A percentile compares a stretch with the other conserved stretches of the same genome.
Conservation (phyloP, 2,888 invertebrate species). For the Epirrhoe alternata region DNA sequence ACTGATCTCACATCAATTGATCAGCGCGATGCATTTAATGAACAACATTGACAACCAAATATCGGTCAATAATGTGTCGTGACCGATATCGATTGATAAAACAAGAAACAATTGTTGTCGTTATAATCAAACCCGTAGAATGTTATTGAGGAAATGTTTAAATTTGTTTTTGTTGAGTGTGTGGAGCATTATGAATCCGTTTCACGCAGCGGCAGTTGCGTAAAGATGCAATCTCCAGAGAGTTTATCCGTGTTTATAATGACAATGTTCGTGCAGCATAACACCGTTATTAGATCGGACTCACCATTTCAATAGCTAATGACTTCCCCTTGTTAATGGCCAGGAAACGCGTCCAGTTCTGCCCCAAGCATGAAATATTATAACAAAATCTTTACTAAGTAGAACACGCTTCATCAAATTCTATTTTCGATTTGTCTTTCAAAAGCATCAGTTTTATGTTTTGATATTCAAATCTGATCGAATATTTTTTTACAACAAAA, state of each 20-base stretch:
- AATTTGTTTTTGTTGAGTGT: slow-evolving; percentile 46
- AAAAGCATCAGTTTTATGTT: background rate
- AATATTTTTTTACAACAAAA: background rate
- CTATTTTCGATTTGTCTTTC: background rate
- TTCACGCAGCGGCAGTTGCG: slow-evolving; percentile 59
- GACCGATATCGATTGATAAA: slow-evolving; percentile 35
- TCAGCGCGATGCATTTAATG: background rate
- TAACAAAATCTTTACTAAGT: slow-evolving; percentile 37
- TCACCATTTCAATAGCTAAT: slow-evolving; percentile 71
- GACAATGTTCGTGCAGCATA: slow-evolving; percentile 63
- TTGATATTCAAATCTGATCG: background rate
- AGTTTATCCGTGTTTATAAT: slow-evolving; percentile 67
- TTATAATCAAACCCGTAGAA: slow-evolving; percentile 29
- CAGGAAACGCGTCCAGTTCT: slow-evolving; percentile 70
- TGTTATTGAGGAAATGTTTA: slow-evolving; percentile 42
- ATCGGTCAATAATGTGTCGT: slow-evolving; percentile 31
- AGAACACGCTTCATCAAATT: slow-evolving; percentile 13
- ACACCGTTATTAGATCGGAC: slow-evolving; percentile 72
- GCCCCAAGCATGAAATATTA: slow-evolving; percentile 45
- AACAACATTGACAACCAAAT: slow-evolving; percentile 14
- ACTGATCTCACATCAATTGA: background rate
- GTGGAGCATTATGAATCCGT: slow-evolving; percentile 49
- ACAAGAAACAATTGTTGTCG: slow-evolving; percentile 14
- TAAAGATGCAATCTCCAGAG: slow-evolving; percentile 68
- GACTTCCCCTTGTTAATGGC: slow-evolving; percentile 71